These are phyloP conservation scores for Bryconaethiops microstoma DNA, from an alignment of 2,797 vertebrate species.

Conservation along the genomic window DNA sequence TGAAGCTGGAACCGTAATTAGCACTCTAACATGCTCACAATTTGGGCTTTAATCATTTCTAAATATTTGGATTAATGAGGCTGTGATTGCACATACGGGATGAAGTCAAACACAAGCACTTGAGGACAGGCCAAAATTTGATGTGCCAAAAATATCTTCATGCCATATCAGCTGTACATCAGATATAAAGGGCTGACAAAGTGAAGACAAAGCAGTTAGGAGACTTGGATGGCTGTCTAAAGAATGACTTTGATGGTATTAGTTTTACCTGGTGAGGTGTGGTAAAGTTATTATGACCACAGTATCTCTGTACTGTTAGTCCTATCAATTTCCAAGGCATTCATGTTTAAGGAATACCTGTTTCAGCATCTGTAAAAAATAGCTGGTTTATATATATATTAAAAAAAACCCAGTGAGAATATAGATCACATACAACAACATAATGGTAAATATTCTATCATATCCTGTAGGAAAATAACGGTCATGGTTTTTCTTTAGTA, in stretches of 20 bases:
- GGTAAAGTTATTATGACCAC: not conserved
- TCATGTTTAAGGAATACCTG: not conserved
- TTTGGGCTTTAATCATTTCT: constrained; percentile 24
- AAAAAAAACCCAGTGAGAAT: not conserved
- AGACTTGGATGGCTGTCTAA: not conserved
- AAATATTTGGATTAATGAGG: constrained; percentile 38
- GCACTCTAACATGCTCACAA: not conserved
- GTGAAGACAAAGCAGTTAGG: not conserved
- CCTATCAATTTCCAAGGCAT: no score
- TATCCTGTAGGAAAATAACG: not conserved
- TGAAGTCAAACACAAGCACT: constrained; percentile 25
- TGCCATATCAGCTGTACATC: not conserved
- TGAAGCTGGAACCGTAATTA: not conserved
- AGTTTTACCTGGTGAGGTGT: not conserved
- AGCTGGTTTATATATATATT: not conserved
- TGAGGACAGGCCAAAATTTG: not conserved
- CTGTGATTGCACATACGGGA: constrained; percentile 14
- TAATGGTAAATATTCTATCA: not conserved
- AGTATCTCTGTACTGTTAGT: not conserved
- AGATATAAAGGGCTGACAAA: not conserved
- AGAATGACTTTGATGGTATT: not conserved
- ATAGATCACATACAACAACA: not conserved
- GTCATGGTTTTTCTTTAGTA: no score
- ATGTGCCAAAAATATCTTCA: not conserved
- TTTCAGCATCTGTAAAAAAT: not conserved